Base-by-base conservation (phyloP, 2,888 invertebrate species). In the Pterostichus niger region DNA sequence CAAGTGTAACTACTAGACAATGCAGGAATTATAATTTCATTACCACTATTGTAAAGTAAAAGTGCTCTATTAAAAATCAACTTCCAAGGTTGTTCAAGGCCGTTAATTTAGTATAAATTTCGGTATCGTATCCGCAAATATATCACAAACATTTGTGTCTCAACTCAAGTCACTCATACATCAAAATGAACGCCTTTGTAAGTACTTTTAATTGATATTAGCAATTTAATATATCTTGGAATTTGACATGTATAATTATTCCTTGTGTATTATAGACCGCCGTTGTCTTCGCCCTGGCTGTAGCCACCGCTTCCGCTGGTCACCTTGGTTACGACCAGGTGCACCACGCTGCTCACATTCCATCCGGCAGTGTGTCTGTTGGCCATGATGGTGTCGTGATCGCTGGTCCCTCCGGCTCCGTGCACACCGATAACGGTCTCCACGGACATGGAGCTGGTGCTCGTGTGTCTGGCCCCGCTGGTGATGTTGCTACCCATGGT, bases 111-210 rank as follows among this genome's bases (percentile, higher is more conserved):
- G 68, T 68, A 68, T 68, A 68, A 68, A 68, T 15, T 68, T 44
- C 17, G 35, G 10, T 15, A 15, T 3, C 31, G 13, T 9, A 10
- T 11, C 40, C 3, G n/a, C 6, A 17, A 68, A 6, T 40, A 13
- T 68, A 68, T 68, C 17, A 68, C 35, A 68, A 35, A 15, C 24
- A 15, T 44, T 68, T 68, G 68, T 68, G 68, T 40, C 10, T 11
- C 40, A 40, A 68, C 35, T 13, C 44, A 68, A 68, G 2, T 40
- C 15, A 68, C 68, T 24, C 24, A 24, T 24, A 2, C 24, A 68
- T 68, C 68, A 68, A 68, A 68, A 68, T 68, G 68, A 68, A 68
- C 44, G 44, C 68, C 6, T 68, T 44, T 35, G 68, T 68, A 68
- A 68, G 68, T 68, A 68, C 13, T 13, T 15, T 2, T 1, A 24